phyloP scores from a whole-genome alignment of 2,888 invertebrate species.

The Dynastes tityus region DNA sequence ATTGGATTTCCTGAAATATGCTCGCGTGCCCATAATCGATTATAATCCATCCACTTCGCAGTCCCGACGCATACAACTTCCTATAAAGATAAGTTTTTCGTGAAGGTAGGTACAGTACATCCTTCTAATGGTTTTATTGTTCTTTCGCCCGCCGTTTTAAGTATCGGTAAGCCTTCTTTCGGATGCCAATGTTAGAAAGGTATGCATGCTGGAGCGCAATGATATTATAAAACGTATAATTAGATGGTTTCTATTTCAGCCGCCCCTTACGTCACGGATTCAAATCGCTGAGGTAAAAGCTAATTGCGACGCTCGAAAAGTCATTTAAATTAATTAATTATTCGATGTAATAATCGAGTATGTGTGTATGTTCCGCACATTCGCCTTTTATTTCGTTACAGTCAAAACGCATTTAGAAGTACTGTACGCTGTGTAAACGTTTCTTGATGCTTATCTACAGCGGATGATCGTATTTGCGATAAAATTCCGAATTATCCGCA shows the following conservation, averaged over 20 bases:
- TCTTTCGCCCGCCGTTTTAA: not conserved
- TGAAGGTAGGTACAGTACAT: not conserved
- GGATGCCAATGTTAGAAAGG: not conserved
- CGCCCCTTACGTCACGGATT: constrained; percentile 11
- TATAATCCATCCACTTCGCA: constrained; percentile 2
- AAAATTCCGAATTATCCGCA: too few species aligned
- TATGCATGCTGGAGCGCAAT: too few species aligned
- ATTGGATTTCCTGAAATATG: not conserved
- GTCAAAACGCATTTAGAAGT: too few species aligned
- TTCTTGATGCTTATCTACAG: too few species aligned
- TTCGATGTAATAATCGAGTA: not conserved
- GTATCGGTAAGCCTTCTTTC: not conserved
- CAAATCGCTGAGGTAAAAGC: constrained; percentile 1
- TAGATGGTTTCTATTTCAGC: constrained; percentile 19
- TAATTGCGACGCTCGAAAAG: constrained; percentile 1
- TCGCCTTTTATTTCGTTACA: too few species aligned
- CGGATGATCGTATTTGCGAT: too few species aligned
- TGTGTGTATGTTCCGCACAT: not conserved
- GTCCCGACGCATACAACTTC: not conserved
- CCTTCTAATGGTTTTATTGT: not conserved
- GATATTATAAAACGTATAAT: constrained; percentile 14
- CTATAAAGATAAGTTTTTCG: not conserved
- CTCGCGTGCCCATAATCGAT: not conserved
- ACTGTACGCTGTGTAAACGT: too few species aligned
- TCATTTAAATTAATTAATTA: constrained; percentile 22